phyloP scores from a whole-genome alignment of 1,140 invertebrate genomes.

The Drosophila novamexicana region DNA sequence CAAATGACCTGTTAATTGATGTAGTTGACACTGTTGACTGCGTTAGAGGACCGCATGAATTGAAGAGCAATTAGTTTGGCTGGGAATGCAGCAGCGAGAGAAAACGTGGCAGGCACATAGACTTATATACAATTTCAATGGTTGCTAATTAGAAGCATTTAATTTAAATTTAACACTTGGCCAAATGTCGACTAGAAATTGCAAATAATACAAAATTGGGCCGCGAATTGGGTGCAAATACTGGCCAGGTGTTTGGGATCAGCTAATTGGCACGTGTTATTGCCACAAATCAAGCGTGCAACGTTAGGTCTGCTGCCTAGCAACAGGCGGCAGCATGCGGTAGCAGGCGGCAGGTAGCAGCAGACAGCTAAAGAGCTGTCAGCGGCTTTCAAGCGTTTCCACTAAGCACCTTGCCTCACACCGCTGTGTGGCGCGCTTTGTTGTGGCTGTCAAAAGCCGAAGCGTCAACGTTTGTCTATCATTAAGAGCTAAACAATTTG shows the following conservation, averaged over 20 bases:
- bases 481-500: constrained; percentile 71
- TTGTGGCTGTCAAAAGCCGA: constrained; percentile 40
- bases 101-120: constrained; percentile 6
- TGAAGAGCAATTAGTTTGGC: constrained; percentile 40
- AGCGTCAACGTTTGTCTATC: constrained; percentile 69
- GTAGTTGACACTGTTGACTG: neutral
- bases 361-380: constrained; percentile 21
- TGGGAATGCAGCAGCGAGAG: neutral
- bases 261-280: constrained; percentile 69
- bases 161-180: constrained; percentile 58
- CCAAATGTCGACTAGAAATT: constrained; percentile 25
- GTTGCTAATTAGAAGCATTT: constrained; percentile 60
- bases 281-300: constrained; percentile 29
- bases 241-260: constrained; percentile 45
- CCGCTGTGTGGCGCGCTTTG: constrained; percentile 15
- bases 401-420: neutral
- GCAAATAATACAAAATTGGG: constrained; percentile 43
- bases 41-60: constrained; percentile 25
- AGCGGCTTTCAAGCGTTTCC: constrained; percentile 22
- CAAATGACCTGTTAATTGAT: constrained; percentile 6
- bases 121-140: constrained; percentile 47
- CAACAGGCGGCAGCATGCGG: neutral
- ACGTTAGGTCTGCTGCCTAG: constrained; percentile 22
- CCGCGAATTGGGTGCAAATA: neutral
- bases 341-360: no score